Percentiles rank a stretch among this genome's conserved stretches.
These are phyloP conservation scores for Desmodus rotundus DNA, from an alignment of 2,113 vertebrate genomes.

Conservation along the genomic window DNA sequence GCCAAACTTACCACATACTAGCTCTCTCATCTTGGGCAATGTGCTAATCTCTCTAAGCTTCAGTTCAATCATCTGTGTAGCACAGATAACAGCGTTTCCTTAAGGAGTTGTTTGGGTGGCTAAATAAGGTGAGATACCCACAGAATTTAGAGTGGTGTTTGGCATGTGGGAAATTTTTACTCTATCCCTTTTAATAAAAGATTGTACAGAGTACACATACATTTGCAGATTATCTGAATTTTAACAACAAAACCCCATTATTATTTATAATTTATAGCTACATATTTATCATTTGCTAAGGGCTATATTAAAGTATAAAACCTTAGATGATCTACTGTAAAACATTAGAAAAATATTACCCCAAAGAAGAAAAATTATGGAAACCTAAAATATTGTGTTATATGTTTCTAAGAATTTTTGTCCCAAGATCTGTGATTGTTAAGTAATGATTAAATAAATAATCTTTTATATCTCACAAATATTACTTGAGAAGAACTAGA, in stretches of 20 bases:
- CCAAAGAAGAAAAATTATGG: neutral
- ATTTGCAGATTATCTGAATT: neutral
- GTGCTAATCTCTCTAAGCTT: neutral
- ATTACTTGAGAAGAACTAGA: neutral
- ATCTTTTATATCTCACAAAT: neutral
- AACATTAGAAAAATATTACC: neutral
- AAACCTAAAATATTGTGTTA: neutral
- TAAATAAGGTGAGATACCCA: neutral
- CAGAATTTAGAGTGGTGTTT: neutral
- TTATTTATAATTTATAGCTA: neutral
- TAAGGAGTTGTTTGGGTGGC: neutral
- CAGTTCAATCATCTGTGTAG: neutral
- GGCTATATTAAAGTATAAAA: neutral
- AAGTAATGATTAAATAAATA: neutral
- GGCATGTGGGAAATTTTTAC: neutral
- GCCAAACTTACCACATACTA: neutral
- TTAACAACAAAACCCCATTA: neutral
- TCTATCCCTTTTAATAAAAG: neutral
- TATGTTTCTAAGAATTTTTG: neutral
- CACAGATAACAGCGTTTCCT: neutral
- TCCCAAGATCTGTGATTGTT: neutral
- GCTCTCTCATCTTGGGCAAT: neutral
- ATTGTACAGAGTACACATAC: neutral
- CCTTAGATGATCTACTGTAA: neutral
- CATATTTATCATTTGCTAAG: neutral